These are phyloP conservation scores for Dasysyrphus tricinctus DNA, from an alignment of 2,888 invertebrate genomes.

Conservation along the genomic window DNA sequence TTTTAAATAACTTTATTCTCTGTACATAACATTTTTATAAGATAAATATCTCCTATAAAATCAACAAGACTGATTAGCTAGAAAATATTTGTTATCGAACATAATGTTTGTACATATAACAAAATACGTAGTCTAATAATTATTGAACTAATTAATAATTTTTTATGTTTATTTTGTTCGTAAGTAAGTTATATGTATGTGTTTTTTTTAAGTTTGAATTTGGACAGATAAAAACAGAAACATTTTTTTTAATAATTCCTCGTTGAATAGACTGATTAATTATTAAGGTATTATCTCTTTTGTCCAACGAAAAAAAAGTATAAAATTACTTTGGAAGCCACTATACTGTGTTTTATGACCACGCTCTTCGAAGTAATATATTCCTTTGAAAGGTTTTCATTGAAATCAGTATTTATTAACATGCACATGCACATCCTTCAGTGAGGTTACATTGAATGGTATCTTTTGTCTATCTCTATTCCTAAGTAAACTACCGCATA, in stretches of 20 bases:
- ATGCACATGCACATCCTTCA: too few species aligned
- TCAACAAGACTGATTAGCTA: conserved; percentile 73
- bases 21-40: conserved; percentile 53
- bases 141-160: conserved; percentile 61
- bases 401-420: too few species aligned
- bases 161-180: conserved; percentile 55
- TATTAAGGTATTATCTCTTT: conserved; percentile 23
- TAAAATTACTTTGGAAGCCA: background rate
- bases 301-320: background rate
- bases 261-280: conserved; percentile 50
- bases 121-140: conserved; percentile 60
- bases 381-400: too few species aligned
- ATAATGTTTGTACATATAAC: conserved; percentile 44
- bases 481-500: too few species aligned
- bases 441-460: too few species aligned
- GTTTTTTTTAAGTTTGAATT: conserved; percentile 36
- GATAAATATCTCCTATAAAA: conserved; percentile 63
- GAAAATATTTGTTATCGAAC: conserved; percentile 68
- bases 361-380: background rate
- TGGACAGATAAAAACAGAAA: conserved; percentile 41
- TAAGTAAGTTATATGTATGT: conserved; percentile 45
- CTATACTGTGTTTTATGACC: conserved; percentile 20
- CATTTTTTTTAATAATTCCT: conserved; percentile 9
- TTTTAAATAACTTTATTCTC: conserved; percentile 46
- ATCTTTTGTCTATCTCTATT: too few species aligned